These are phyloP conservation scores for Pterocles burchelli DNA, from an alignment of 2,113 vertebrate species.

Conservation along the genomic window DNA sequence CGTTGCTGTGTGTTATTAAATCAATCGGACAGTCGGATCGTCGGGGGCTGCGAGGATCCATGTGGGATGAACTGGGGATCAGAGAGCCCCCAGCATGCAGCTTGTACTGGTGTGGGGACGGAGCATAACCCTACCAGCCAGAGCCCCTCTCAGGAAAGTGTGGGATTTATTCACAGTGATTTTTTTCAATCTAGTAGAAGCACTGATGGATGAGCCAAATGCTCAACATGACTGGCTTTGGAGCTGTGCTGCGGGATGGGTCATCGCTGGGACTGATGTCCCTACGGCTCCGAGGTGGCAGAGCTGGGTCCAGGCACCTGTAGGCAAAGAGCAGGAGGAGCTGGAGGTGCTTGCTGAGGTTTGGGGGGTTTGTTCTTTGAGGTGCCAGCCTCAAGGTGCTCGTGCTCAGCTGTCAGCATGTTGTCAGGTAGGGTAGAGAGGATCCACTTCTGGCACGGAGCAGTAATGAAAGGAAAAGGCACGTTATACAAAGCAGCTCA, in stretches of 20 bases:
- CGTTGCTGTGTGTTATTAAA: background rate
- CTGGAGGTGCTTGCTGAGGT: background rate
- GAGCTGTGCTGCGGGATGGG: fast-evolving
- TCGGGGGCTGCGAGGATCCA: background rate
- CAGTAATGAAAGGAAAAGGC: background rate
- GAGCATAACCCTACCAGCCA: background rate
- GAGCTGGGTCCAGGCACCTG: background rate
- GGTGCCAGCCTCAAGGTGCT: background rate
- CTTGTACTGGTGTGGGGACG: background rate
- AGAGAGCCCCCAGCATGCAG: background rate
- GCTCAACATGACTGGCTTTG: background rate
- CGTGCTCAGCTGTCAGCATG: background rate
- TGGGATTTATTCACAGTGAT: background rate
- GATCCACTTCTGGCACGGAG: background rate
- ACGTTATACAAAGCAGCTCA: background rate
- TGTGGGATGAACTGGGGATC: background rate
- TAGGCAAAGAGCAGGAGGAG: background rate
- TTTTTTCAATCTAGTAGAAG: background rate
- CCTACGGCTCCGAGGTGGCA: background rate
- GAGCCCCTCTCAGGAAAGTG: fast-evolving
- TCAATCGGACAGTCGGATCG: background rate
- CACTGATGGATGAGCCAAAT: background rate
- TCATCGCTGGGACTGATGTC: fast-evolving
- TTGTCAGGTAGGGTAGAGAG: background rate
- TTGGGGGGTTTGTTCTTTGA: background rate